Evolutionary conservation across 2,888 invertebrate species (phyloP).

Genomic region (Hipparchia sbordonii): DNA sequence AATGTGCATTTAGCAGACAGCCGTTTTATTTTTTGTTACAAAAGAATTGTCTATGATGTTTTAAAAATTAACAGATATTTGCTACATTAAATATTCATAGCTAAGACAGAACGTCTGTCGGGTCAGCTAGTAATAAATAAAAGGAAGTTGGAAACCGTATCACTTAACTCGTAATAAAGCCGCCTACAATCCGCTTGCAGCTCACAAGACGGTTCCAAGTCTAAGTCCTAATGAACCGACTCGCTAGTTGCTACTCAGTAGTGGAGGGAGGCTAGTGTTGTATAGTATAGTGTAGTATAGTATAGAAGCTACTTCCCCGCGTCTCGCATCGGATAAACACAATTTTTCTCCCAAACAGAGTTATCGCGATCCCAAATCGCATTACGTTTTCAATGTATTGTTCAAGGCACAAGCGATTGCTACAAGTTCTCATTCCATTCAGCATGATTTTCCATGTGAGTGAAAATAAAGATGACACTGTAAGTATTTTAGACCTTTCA

Average conservation of each 20-base stretch:
- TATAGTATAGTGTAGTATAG: too few relatives aligned
- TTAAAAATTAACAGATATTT: too few relatives aligned
- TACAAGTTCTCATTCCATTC: not conserved
- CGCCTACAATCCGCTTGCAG: not conserved
- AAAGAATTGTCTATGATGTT: too few relatives aligned
- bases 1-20: too few relatives aligned
- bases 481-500: too few relatives aligned
- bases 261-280: not conserved
- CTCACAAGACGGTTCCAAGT: not conserved
- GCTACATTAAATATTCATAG: too few relatives aligned
- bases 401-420: slow-evolving; percentile 23
- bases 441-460: too few relatives aligned
- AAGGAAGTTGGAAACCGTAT: too few relatives aligned
- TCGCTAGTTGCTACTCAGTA: slow-evolving; percentile 3
- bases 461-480: too few relatives aligned
- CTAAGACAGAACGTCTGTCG: too few relatives aligned
- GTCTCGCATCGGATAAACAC: slow-evolving; percentile 26
- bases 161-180: not conserved
- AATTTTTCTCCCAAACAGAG: slow-evolving; percentile 47
- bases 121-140: too few relatives aligned
- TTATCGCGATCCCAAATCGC: slow-evolving; percentile 48
- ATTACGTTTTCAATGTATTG: slow-evolving; percentile 41
- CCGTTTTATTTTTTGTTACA: too few relatives aligned
- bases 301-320: not conserved
- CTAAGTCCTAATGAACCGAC: not conserved